A percentile compares a stretch with the other conserved stretches of the same genome.
Evolutionary conservation across 2,113 vertebrate species (phyloP).

Genomic region (Verasper variegatus): DNA sequence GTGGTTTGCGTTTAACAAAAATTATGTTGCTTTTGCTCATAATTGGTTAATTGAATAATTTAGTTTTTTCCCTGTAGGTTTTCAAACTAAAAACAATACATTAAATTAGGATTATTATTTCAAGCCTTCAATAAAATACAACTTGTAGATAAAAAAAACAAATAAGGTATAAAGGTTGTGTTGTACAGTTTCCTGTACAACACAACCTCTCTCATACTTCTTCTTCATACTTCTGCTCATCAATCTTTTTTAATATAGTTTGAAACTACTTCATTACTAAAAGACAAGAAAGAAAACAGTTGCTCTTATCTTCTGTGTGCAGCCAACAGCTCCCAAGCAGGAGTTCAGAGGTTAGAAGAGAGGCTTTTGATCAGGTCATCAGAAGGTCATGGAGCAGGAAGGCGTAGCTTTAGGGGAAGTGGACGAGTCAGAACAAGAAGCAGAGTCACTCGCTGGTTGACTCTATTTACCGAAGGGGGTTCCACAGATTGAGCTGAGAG

Average conservation of each 20-base stretch:
- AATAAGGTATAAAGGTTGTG: not conserved
- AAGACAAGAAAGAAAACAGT: no score
- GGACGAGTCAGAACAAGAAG: not conserved
- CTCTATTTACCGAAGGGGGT: no score
- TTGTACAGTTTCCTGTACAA: no score
- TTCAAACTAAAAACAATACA: no score
- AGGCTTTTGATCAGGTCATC: not conserved
- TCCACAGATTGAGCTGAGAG: not conserved
- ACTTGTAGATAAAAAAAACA: not conserved
- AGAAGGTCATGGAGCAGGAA: not conserved
- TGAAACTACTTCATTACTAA: not conserved
- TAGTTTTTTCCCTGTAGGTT: no score
- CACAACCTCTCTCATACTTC: no score
- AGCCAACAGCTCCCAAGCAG: not conserved
- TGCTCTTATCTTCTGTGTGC: not conserved
- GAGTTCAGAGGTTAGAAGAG: conserved; percentile 1
- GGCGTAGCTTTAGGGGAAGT: not conserved
- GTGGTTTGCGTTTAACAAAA: no score
- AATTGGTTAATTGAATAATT: no score
- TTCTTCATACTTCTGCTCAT: no score
- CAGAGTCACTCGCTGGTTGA: not conserved
- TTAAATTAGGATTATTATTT: no score
- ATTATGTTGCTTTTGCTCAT: no score
- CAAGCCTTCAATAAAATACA: not conserved
- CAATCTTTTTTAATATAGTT: no score